Conservation (phyloP, 1,140 invertebrate genomes). For the Rhagoletis pomonella region DNA sequence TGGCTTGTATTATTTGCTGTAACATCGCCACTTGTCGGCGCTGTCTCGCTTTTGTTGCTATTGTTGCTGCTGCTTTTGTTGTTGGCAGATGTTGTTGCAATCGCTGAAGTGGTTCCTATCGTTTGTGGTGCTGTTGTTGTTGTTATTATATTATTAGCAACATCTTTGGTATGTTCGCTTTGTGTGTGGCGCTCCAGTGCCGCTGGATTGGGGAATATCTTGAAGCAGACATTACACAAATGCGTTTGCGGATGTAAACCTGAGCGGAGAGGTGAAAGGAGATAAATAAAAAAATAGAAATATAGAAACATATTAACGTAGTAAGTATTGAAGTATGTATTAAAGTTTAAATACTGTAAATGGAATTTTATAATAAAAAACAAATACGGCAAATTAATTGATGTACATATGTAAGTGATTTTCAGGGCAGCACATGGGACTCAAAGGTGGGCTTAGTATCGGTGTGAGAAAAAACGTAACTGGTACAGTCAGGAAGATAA, state of each 20-base stretch:
- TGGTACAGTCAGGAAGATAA: no score
- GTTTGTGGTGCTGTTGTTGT: neutral
- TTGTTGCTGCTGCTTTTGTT: neutral
- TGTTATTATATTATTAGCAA: conserved; percentile 56
- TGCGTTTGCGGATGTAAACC: conserved; percentile 69
- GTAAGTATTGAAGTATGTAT: no score
- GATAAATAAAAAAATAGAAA: no score
- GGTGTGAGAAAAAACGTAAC: no score
- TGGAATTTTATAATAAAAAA: no score
- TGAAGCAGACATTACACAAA: conserved; percentile 98
- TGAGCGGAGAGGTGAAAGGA: conserved; percentile 59
- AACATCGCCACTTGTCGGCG: neutral
- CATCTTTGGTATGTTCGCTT: conserved; percentile 73
- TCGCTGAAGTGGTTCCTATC: neutral
- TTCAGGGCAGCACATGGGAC: no score
- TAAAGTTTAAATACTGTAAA: no score
- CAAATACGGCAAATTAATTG: no score
- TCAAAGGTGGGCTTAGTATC: no score
- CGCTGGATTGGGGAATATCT: conserved; percentile 97
- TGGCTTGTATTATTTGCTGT: neutral
- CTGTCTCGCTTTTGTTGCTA: neutral
- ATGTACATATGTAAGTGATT: no score
- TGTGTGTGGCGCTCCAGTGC: conserved; percentile 97
- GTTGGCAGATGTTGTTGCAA: neutral
- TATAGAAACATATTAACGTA: no score